phyloP scores from a whole-genome alignment of 1,140 invertebrate genomes.

The Drosophila punjabiensis region DNA sequence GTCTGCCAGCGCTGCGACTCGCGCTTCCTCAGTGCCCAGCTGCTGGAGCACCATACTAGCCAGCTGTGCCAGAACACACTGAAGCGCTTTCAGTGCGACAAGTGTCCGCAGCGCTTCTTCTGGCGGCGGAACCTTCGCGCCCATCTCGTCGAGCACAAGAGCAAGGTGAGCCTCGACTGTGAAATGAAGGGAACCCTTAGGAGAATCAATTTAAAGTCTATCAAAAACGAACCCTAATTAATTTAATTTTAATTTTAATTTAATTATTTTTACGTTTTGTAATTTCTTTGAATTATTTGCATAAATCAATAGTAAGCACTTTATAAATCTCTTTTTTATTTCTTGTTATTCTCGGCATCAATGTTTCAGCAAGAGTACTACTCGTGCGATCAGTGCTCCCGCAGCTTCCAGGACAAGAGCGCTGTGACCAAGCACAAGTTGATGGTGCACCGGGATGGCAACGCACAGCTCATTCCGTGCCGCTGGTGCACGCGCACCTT shows the following conservation, averaged over 20 bases:
- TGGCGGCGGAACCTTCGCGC: constrained; percentile 66
- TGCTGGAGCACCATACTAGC: constrained; percentile 65
- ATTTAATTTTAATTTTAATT: not conserved
- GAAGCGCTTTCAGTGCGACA: constrained; percentile 70
- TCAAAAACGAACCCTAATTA: not conserved
- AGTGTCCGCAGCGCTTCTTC: constrained; percentile 72
- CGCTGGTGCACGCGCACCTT: constrained; percentile 86
- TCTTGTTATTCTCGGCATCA: not conserved
- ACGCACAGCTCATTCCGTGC: constrained; percentile 85
- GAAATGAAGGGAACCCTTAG: constrained; percentile 1
- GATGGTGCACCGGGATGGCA: constrained; percentile 82
- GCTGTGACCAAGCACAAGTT: constrained; percentile 86
- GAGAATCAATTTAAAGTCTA: not conserved
- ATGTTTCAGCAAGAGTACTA: constrained; percentile 68
- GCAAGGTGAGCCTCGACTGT: constrained; percentile 53
- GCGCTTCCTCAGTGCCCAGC: constrained; percentile 62
- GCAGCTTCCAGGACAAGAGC: constrained; percentile 86
- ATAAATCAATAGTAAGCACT: not conserved
- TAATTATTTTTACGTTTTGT: constrained; percentile 13
- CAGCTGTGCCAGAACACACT: constrained; percentile 69
- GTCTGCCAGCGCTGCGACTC: constrained; percentile 73
- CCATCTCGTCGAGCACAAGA: constrained; percentile 67
- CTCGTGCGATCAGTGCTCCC: constrained; percentile 86
- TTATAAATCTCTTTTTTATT: not conserved
- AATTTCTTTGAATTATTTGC: not conserved